Percentiles rank a stretch among this genome's conserved stretches.
Evolutionary conservation across 2,888 invertebrate genomes (phyloP).

Genomic region (Leucozona laternaria): DNA sequence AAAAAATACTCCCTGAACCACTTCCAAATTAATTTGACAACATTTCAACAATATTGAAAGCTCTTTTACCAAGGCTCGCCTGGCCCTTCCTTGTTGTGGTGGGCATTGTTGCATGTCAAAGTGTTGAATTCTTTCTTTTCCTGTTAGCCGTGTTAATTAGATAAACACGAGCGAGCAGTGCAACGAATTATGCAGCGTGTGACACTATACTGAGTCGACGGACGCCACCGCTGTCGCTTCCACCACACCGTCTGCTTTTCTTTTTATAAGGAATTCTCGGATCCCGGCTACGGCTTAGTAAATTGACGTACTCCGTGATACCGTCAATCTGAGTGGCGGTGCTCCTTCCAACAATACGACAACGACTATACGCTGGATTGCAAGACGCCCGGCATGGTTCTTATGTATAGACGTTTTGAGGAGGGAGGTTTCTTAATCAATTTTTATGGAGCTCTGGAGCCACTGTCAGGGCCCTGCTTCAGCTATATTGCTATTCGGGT

Average conservation of each 20-base stretch:
- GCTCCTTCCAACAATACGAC: constrained; percentile 9
- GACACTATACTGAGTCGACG: constrained; percentile 51
- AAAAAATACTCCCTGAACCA: neutral
- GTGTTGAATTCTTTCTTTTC: constrained; percentile 28
- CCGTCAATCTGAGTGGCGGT: constrained; percentile 55
- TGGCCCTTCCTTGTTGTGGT: constrained; percentile 19
- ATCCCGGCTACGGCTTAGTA: constrained; percentile 24
- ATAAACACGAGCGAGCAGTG: constrained; percentile 49
- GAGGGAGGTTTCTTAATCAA: constrained; percentile 54
- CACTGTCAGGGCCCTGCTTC: constrained; percentile 29
- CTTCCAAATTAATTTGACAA: constrained; percentile 27
- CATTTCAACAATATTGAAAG: constrained; percentile 14
- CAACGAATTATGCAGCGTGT: constrained; percentile 41
- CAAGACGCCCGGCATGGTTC: neutral
- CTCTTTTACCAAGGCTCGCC: neutral
- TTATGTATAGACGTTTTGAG: neutral
- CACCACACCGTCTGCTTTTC: neutral
- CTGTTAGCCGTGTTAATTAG: constrained; percentile 63
- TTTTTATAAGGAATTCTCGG: constrained; percentile 42
- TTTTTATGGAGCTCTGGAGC: constrained; percentile 58
- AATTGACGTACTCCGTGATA: constrained; percentile 55
- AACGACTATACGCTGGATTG: neutral
- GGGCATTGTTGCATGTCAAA: constrained; percentile 24
- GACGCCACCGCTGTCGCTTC: neutral
- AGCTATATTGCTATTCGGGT: constrained; percentile 70